phyloP scores from a whole-genome alignment of 2,888 invertebrate genomes.

The Nesidiocoris tenuis region DNA sequence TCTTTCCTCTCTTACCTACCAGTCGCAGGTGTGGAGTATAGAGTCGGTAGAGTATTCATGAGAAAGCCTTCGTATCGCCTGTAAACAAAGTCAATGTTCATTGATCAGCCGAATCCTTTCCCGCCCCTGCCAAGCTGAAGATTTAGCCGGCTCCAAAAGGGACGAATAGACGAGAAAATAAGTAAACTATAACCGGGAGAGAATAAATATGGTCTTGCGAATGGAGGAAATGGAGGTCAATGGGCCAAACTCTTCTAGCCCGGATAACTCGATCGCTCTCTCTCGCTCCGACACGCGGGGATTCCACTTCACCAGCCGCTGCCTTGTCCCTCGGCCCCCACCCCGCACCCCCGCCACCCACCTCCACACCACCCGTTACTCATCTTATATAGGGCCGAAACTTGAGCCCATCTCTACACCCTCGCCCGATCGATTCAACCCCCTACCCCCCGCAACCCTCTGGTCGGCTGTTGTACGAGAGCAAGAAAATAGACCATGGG shows the following conservation, averaged over 20 bases:
- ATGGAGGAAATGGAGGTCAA: constrained; percentile 31
- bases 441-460: not conserved
- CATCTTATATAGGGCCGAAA: not conserved
- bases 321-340: too few relatives aligned
- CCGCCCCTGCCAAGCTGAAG: too few relatives aligned
- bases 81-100: too few relatives aligned
- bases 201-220: constrained; percentile 21
- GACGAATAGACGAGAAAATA: too few relatives aligned
- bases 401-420: not conserved
- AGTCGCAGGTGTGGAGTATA: too few relatives aligned
- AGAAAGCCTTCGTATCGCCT: too few relatives aligned
- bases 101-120: too few relatives aligned
- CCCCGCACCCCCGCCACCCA: not conserved
- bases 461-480: not conserved
- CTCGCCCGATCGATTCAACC: not conserved
- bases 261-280: constrained; percentile 2
- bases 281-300: not conserved
- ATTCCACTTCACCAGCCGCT: too few relatives aligned
- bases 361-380: not conserved
- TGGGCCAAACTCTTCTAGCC: constrained; percentile 8
- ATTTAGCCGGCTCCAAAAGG: too few relatives aligned
- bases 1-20: too few relatives aligned
- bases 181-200: too few relatives aligned
- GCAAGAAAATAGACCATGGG: not conserved
- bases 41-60: too few relatives aligned